phyloP scores from a whole-genome alignment of 2,113 vertebrate species.

The Pseudorectes ferrugineus region DNA sequence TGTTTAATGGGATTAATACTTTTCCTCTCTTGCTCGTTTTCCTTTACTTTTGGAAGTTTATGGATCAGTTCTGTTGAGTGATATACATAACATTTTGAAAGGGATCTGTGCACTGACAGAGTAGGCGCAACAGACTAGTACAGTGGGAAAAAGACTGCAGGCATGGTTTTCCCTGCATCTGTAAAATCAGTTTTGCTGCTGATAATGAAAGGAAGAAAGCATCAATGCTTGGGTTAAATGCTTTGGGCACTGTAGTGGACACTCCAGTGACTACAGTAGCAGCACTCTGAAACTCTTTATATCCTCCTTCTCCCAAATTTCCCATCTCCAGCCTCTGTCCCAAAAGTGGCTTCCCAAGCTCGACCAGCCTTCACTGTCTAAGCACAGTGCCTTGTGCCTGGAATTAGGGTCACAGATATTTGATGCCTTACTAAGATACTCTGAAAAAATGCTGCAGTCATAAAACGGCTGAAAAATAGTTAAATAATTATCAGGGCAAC shows the following conservation, averaged over 20 bases:
- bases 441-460: neutral
- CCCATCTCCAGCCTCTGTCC: neutral
- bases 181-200: neutral
- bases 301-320: neutral
- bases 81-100: fast-evolving
- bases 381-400: too few species aligned
- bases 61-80: neutral
- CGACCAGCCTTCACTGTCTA: fast-evolving
- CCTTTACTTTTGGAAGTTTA: neutral
- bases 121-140: neutral
- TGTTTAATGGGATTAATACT: neutral
- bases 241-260: neutral
- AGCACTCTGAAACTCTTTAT: neutral
- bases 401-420: neutral
- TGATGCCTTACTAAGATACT: neutral
- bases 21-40: neutral
- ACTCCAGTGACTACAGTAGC: too few species aligned
- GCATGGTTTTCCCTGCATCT: neutral
- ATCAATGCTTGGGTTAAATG: neutral
- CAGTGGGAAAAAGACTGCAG: neutral
- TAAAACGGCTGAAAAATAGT: neutral
- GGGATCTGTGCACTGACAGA: neutral
- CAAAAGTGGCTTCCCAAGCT: neutral
- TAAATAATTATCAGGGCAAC: too few species aligned
- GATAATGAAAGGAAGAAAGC: neutral